phyloP scores from a whole-genome alignment of 2,113 vertebrate genomes.

The Sylvietta virens region DNA sequence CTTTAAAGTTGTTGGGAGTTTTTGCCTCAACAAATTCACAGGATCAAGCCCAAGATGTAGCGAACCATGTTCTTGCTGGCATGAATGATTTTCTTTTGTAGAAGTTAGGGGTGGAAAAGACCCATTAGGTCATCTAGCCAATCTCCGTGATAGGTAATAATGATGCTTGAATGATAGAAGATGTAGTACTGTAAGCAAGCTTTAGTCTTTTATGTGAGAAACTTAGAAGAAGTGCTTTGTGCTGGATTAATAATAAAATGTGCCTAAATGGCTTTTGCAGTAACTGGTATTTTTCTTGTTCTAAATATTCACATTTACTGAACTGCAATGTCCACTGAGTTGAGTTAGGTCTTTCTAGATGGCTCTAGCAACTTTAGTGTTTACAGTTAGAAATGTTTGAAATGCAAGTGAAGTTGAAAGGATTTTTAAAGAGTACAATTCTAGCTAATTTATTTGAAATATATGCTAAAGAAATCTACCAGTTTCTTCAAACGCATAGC shows the following conservation, averaged over 20 bases:
- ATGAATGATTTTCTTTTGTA: conserved; percentile 77
- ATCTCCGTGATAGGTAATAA: conserved; percentile 78
- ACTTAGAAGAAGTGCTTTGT: conserved; percentile 89
- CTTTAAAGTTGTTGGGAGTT: neutral
- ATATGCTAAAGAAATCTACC: conserved; percentile 69
- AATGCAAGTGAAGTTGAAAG: conserved; percentile 82
- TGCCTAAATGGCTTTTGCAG: conserved; percentile 75
- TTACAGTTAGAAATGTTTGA: conserved; percentile 90
- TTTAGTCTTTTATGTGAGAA: conserved; percentile 89
- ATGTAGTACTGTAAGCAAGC: conserved; percentile 94
- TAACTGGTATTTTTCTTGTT: conserved; percentile 69
- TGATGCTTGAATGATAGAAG: conserved; percentile 93
- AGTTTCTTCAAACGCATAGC: conserved; percentile 66
- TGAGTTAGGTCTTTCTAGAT: conserved; percentile 68
- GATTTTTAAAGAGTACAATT: conserved; percentile 80
- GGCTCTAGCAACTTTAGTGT: conserved; percentile 83
- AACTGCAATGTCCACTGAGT: conserved; percentile 64
- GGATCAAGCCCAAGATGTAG: conserved; percentile 61
- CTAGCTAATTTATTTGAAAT: conserved; percentile 96
- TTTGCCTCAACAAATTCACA: conserved; percentile 46
- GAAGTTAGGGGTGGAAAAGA: conserved; percentile 42
- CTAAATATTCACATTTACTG: conserved; percentile 67
- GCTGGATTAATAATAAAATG: conserved; percentile 84
- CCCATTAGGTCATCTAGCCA: conserved; percentile 44
- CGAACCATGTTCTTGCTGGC: conserved; percentile 71